Evolutionary conservation across 2,113 vertebrate genomes (phyloP).

Genomic region (Myiozetetes cayanensis): DNA sequence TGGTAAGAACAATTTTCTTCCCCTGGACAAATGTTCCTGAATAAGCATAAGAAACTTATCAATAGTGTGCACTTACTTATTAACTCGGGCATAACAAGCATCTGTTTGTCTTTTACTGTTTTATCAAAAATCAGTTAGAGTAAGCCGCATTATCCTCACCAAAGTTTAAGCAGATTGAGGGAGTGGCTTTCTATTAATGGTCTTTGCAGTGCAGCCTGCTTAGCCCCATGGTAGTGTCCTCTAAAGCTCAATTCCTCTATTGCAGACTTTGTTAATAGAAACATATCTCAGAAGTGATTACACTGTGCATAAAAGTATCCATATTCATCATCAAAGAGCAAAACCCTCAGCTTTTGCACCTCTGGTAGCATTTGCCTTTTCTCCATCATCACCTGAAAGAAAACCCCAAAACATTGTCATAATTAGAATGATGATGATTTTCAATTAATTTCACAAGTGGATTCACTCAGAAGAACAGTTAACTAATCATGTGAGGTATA

Average conservation of each 20-base stretch:
- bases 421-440: neutral
- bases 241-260: neutral
- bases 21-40: neutral
- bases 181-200: slow-evolving; percentile 28
- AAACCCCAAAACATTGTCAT: neutral
- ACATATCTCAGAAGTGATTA: neutral
- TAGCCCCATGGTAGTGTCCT: neutral
- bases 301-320: neutral
- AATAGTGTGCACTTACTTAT: neutral
- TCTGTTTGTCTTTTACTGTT: slow-evolving; percentile 7
- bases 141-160: slow-evolving; percentile 37
- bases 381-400: neutral
- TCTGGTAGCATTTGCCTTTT: neutral
- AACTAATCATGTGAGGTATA: neutral
- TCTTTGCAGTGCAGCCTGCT: neutral
- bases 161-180: slow-evolving; percentile 49
- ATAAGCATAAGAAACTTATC: neutral
- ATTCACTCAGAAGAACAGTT: neutral
- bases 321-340: neutral
- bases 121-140: slow-evolving; percentile 41
- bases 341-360: neutral
- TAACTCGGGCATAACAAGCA: neutral
- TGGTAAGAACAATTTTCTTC: neutral
- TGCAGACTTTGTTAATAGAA: neutral
- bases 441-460: neutral